A percentile compares a stretch with the other conserved stretches of the same genome.
These are phyloP conservation scores for Eudasyphora cyanicolor DNA, from an alignment of 2,888 invertebrate species.

Conservation along the genomic window DNA sequence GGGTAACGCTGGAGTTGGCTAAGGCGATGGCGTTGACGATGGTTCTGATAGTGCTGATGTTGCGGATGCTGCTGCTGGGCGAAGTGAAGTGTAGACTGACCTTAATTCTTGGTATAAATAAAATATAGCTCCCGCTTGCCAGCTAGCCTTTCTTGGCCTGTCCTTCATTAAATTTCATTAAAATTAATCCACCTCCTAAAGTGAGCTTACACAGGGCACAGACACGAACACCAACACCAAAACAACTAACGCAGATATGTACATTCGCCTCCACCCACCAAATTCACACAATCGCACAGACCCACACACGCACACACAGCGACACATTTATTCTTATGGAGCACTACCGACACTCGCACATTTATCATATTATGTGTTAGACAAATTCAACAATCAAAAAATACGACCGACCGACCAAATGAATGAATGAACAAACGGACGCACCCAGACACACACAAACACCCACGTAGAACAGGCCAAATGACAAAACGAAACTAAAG, in stretches of 20 bases:
- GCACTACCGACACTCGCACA: conserved; percentile 27
- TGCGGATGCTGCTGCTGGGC: conserved; percentile 13
- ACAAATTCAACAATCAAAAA: conserved; percentile 52
- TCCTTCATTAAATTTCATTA: conserved; percentile 70
- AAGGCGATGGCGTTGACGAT: background rate
- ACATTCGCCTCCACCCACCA: conserved; percentile 12
- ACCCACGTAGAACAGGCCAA: too few species aligned
- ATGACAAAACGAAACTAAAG: background rate
- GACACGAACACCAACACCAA: conserved; percentile 23
- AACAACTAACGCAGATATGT: too few species aligned
- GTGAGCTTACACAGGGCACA: conserved; percentile 53
- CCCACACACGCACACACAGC: conserved; percentile 30
- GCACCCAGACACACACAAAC: too few species aligned
- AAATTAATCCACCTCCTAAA: conserved; percentile 67
- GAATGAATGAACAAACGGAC: background rate
- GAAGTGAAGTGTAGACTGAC: conserved; percentile 59
- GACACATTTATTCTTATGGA: background rate
- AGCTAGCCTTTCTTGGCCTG: conserved; percentile 53
- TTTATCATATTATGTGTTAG: conserved; percentile 39
- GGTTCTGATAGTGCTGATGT: background rate
- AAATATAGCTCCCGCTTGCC: conserved; percentile 62
- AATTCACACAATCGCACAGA: background rate
- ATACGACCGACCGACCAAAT: too few species aligned
- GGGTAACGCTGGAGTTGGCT: background rate
- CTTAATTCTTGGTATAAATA: conserved; percentile 68